Base-by-base conservation (phyloP, 2,797 vertebrate species). In the Sibirionetta formosa region DNA sequence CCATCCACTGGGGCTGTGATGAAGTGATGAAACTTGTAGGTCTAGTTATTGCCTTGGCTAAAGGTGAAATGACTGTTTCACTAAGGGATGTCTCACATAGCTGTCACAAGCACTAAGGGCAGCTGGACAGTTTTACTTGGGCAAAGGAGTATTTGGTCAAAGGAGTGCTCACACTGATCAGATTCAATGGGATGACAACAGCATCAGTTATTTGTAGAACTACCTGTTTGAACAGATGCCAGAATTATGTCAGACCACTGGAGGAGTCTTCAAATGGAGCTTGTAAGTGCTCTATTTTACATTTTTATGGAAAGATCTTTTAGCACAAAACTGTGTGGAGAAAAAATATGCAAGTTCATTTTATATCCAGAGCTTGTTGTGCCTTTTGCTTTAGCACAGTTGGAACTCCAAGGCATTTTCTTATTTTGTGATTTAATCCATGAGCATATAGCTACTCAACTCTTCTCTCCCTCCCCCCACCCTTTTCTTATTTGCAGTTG, bases 401-500 rank as follows among this genome's bases (percentile, higher is more conserved):
- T 86, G 54, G 57, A 91, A 58, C 86, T 76, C 46, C 60, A 66
- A 65, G 66, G 40, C 53, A 31, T 91, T 84, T 81, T 64, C 40
- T 82, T 48, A 27, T 23, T 57, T n/a, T 78, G 26, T 50, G 64
- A 86, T 92, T 95, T 94, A 86, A 92, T 84, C 23, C 48, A 85
- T 33, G 86, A 86, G 63, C 15, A 58, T 54, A 73, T 4, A 91
- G 12, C 66, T 77, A 80, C 24, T 77, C 31, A 60, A 42, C 2
- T 46, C 6, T 50, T 38, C 7, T 31, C 23, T 24, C 6, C 1
- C 23, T 23, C 27, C 0, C 0, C 1, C 1, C 2, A n/a, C 4
- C 20, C 54, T 72, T 50, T 75, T 9, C 29, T 23, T 54, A 12
- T 88, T 88, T 89, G 26, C 31, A 53, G 20, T 79, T 91, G 26